These are phyloP conservation scores for Caenorhabditis sulstoni DNA, from an alignment of 2,888 invertebrate species.

Conservation along the genomic window DNA sequence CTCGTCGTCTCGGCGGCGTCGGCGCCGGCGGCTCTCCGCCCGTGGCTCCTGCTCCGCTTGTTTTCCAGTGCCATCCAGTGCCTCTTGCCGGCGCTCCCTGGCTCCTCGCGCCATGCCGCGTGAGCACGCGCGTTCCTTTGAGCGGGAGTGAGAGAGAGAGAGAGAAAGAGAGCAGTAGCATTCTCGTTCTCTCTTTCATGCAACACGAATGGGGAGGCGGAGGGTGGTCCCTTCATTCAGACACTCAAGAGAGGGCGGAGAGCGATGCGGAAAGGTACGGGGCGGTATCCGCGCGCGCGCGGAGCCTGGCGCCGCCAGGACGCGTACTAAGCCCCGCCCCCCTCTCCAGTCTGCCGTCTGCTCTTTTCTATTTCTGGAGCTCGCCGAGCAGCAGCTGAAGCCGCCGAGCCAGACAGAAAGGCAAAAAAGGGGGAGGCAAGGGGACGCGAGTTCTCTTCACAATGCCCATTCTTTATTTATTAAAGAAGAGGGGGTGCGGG, in stretches of 20 bases:
- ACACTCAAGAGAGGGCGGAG: too few relatives aligned
- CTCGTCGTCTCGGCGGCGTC: conserved; percentile 27
- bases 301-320: conserved; percentile 54
- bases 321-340: conserved; percentile 40
- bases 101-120: too few relatives aligned
- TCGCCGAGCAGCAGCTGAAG: too few relatives aligned
- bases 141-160: not conserved
- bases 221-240: too few relatives aligned
- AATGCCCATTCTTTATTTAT: conserved; percentile 51
- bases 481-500: conserved; percentile 12
- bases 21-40: not conserved
- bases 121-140: too few relatives aligned
- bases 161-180: not conserved
- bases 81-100: not conserved
- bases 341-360: not conserved
- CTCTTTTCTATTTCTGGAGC: conserved; percentile 8
- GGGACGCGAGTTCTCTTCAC: conserved; percentile 12
- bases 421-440: not conserved
- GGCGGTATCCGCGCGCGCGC: conserved; percentile 22
- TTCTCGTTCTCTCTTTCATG: not conserved
- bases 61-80: conserved; percentile 59
- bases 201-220: too few relatives aligned
- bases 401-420: not conserved
- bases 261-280: conserved; percentile 20
- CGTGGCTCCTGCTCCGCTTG: conserved; percentile 6